A percentile compares a stretch with the other conserved stretches of the same genome.
These are phyloP conservation scores for Drosophila monieri DNA, from an alignment of 2,888 invertebrate genomes.

Conservation along the genomic window DNA sequence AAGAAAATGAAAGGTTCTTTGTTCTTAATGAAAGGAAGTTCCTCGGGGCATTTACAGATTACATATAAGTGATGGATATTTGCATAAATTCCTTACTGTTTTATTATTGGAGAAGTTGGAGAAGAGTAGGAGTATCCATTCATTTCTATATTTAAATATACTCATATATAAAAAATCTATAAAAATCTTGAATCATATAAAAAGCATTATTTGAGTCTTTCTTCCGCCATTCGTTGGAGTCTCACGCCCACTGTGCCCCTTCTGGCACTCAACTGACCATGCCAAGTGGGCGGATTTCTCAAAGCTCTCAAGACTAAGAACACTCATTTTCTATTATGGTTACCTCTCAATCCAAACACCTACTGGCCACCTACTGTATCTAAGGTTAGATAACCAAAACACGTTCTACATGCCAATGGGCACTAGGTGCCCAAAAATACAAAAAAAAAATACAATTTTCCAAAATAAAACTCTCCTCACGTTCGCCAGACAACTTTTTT, in stretches of 20 bases:
- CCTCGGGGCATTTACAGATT: neutral
- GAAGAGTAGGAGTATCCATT: no score
- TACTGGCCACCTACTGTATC: slow-evolving; percentile 32
- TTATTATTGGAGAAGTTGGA: neutral
- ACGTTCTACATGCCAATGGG: slow-evolving; percentile 31
- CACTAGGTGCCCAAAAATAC: neutral
- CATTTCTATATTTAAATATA: neutral
- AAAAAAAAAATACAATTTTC: slow-evolving; percentile 11
- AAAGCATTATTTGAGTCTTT: neutral
- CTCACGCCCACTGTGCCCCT: slow-evolving; percentile 30
- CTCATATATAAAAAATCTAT: neutral
- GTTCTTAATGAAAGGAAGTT: slow-evolving; percentile 53
- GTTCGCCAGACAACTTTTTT: slow-evolving; percentile 31
- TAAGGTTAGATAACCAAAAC: slow-evolving; percentile 33
- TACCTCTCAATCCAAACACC: slow-evolving; percentile 33
- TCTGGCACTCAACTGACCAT: slow-evolving; percentile 30
- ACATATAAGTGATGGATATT: neutral
- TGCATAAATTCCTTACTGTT: slow-evolving; percentile 5
- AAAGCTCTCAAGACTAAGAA: slow-evolving; percentile 32
- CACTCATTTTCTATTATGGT: slow-evolving; percentile 13
- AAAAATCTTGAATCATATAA: neutral
- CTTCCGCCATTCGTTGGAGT: slow-evolving; percentile 36
- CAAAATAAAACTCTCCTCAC: slow-evolving; percentile 52
- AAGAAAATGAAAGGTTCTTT: slow-evolving; percentile 49
- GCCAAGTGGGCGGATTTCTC: slow-evolving; percentile 29